Conservation (phyloP, 2,888 invertebrate genomes). For the Anthoptus insignis region DNA sequence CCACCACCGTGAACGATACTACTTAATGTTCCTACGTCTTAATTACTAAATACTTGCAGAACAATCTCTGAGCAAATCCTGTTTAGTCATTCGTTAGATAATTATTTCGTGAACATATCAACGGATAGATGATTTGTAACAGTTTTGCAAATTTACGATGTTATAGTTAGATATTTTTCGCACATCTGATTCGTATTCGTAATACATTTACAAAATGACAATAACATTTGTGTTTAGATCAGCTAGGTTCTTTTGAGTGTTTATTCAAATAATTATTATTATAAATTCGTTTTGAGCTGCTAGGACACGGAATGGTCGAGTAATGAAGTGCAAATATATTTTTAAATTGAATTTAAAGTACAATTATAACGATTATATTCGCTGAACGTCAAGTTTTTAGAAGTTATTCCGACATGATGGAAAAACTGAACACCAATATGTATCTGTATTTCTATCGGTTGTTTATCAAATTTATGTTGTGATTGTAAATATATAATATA, state of each 20-base stretch:
- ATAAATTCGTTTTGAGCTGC: slow-evolving; percentile 25
- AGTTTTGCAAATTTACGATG: slow-evolving; percentile 31
- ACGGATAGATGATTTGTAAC: slow-evolving; percentile 42
- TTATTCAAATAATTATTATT: slow-evolving; percentile 19
- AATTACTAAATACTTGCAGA: slow-evolving; percentile 53
- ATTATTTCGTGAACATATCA: slow-evolving; percentile 80
- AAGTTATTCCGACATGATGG: slow-evolving; percentile 13
- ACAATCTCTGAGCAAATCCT: slow-evolving; percentile 72
- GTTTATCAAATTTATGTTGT: slow-evolving; percentile 85
- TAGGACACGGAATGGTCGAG: slow-evolving; percentile 24
- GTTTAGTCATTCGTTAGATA: slow-evolving; percentile 44
- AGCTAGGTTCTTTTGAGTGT: slow-evolving; percentile 60
- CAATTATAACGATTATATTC: slow-evolving; percentile 32
- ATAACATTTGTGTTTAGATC: slow-evolving; percentile 65
- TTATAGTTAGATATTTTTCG: slow-evolving; percentile 20
- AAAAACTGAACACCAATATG: slow-evolving; percentile 67
- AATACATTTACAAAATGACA: slow-evolving; percentile 55
- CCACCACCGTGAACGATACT: slow-evolving; percentile 10
- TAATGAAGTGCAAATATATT: slow-evolving; percentile 31
- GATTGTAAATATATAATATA: slow-evolving; percentile 84
- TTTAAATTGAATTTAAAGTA: slow-evolving; percentile 30
- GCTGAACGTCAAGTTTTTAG: slow-evolving; percentile 23
- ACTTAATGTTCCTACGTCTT: slow-evolving; percentile 32
- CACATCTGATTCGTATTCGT: slow-evolving; percentile 19
- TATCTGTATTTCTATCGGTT: slow-evolving; percentile 77